Conservation (phyloP, 2,113 vertebrate species). For the human (Homo sapiens) region GRCh38 chrX:119141001-119141500, state of each 20-base stretch:
- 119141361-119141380: background rate
- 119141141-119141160: background rate
- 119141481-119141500: background rate
- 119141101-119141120: background rate
- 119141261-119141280: background rate
- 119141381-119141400: background rate
- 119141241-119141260: background rate
- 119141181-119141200: background rate
- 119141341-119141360: background rate
- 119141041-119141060: background rate
- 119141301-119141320: background rate
- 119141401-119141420: slow-evolving; percentile 36
- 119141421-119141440: slow-evolving; percentile 30
- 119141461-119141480: background rate
- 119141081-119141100: background rate
- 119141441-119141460: background rate
- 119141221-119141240: background rate
- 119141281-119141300: background rate
- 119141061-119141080: background rate
- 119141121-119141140: background rate
- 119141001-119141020: background rate
- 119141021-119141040: background rate
- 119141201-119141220: background rate
- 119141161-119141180: background rate
- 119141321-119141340: slow-evolving; percentile 36